Evolutionary conservation across 1,140 invertebrate species (phyloP).

Genomic region (Lasioglossum baleicum): DNA sequence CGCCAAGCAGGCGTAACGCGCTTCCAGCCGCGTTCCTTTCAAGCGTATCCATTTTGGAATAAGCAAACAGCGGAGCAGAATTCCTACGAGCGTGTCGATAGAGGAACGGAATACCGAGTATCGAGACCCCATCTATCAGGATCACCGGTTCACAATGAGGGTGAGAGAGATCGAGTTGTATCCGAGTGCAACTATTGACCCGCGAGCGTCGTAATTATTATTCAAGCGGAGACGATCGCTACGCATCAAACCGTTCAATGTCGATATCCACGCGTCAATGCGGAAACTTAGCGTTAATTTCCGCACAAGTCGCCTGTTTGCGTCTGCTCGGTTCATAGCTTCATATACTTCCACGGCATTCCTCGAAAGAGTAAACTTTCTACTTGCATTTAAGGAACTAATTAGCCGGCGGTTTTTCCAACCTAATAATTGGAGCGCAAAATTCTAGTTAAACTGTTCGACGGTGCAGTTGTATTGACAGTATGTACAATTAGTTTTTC

Average conservation of each 20-base stretch:
- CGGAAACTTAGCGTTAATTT: background rate
- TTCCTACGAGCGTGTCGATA: background rate
- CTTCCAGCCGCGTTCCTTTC: background rate
- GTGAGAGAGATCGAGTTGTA: constrained; percentile 12
- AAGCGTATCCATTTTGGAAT: constrained; percentile 6
- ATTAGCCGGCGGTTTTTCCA: too few species aligned
- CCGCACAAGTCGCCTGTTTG: too few species aligned
- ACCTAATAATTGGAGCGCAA: background rate
- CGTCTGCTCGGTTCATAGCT: background rate
- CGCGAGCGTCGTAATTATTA: constrained; percentile 40
- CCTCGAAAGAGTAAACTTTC: too few species aligned
- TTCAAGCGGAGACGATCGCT: background rate
- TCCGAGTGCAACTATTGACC: constrained; percentile 20
- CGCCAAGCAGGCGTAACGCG: too few species aligned
- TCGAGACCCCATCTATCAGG: constrained; percentile 33
- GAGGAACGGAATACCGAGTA: constrained; percentile 28
- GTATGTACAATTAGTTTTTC: background rate
- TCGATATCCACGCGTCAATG: background rate
- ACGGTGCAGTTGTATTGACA: too few species aligned
- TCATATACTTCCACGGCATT: too few species aligned
- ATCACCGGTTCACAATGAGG: constrained; percentile 15
- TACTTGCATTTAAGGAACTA: too few species aligned
- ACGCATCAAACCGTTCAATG: background rate
- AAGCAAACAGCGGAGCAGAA: constrained; percentile 19
- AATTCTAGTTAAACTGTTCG: background rate